Base-by-base conservation (phyloP, 2,888 invertebrate species). In the Stratiomys singularior region DNA sequence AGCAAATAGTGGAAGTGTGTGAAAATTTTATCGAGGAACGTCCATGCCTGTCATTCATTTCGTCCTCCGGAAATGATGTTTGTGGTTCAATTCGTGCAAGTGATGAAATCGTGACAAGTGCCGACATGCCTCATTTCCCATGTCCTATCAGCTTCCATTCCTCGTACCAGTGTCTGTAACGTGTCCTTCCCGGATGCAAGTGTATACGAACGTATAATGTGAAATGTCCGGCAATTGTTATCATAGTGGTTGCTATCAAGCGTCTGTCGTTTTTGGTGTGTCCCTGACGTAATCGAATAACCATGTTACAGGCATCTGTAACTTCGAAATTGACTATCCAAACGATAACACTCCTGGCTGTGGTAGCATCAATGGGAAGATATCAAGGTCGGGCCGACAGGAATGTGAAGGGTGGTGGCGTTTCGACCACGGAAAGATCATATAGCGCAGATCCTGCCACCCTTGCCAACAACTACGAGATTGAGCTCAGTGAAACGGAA, bases 311-410 rank as follows among this genome's bases (percentile, higher is more conserved):
- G 64, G 47, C 46, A 46, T 18, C 64, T 46, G 44, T 64, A 64
- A 37, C 76, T 18, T 15, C 47, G 27, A 76, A 76, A 47, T 46
- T 76, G 64, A 47, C 76, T 37, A 64, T 76, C 47, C 76, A 76
- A 58, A 76, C 76, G 64, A 18, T 76, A 64, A 64, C 64, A 11
- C 25, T 76, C n/a, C 58, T 76, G 44, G 69, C 27, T 69, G 60
- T 76, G 23, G 44, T 76, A 25, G 27, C 76, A 7, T 64, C 46
- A 21, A 76, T 76, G 76, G 76, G 76, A 30, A 58, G 64, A 60
- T 74, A 60, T 74, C 74, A 28, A 3, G 52, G 74, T 21, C 30
- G 44, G 4, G 74, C 74, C 0, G 46, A 76, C 47, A 18, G 56
- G 1, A 56, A 7, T n/a, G 21, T 30, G 15, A 30, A 72, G 28